These are phyloP conservation scores for Crepidodera aurea DNA, from an alignment of 2,888 invertebrate genomes.

Conservation along the genomic window DNA sequence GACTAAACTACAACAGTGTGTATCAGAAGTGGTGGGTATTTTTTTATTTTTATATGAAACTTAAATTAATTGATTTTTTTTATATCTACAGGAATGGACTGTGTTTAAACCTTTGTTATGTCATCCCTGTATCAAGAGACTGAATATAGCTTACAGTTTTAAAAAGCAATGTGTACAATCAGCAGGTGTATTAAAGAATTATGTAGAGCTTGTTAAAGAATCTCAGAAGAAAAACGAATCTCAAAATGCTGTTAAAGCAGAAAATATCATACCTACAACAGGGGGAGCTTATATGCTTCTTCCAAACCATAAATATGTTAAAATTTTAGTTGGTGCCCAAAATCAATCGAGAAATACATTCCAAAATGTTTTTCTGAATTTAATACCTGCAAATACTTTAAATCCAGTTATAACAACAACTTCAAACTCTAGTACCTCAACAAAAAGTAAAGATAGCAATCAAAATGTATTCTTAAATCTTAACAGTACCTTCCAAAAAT, in stretches of 20 bases:
- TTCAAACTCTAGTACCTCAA: conserved; percentile 32
- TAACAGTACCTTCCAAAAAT: conserved; percentile 54
- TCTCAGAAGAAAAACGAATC: conserved; percentile 51
- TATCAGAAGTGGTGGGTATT: conserved; percentile 59
- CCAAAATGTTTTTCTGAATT: conserved; percentile 57
- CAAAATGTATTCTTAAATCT: conserved; percentile 57
- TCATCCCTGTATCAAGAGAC: conserved; percentile 55
- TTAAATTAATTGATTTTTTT: conserved; percentile 30
- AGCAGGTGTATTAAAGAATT: conserved; percentile 53
- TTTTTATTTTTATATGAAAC: conserved; percentile 32
- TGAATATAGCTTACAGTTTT: conserved; percentile 57
- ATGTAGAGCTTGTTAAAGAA: conserved; percentile 52
- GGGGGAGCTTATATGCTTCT: conserved; percentile 51
- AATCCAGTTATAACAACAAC: conserved; percentile 34
- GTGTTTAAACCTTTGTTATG: conserved; percentile 55
- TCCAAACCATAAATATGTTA: conserved; percentile 55
- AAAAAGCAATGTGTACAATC: conserved; percentile 58
- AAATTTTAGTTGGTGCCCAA: conserved; percentile 51
- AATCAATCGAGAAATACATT: conserved; percentile 49
- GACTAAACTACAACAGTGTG: conserved; percentile 57
- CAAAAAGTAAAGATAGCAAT: conserved; percentile 51
- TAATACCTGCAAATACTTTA: conserved; percentile 51
- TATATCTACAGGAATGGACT: conserved; percentile 54
- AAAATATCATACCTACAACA: conserved; percentile 34
- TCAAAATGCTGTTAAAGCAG: conserved; percentile 41